A percentile compares a stretch with the other conserved stretches of the same genome.
Evolutionary conservation across 2,888 invertebrate genomes (phyloP).

Genomic region (Microplitis manilae): DNA sequence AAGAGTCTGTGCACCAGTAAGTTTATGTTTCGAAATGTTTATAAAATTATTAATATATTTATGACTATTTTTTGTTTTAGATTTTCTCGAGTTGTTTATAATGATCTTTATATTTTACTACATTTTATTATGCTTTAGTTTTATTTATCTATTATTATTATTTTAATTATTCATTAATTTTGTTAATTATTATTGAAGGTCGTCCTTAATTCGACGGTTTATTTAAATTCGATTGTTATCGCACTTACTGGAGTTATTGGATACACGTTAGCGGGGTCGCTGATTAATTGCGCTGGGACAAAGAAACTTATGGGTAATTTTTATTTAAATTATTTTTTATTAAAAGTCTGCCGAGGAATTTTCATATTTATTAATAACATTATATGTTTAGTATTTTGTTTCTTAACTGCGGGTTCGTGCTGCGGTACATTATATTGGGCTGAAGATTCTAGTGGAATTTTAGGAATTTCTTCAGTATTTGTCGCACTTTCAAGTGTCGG

Average conservation of each 20-base stretch:
- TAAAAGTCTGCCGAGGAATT: neutral
- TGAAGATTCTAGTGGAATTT: slow-evolving; percentile 60
- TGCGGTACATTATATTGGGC: slow-evolving; percentile 69
- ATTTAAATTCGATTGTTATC: slow-evolving; percentile 80
- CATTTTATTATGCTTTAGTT: too few relatives aligned
- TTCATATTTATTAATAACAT: neutral
- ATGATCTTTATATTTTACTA: neutral
- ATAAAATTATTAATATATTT: neutral
- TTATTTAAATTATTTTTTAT: slow-evolving; percentile 3
- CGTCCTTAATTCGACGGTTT: slow-evolving; percentile 75
- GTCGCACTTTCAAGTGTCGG: slow-evolving; percentile 71
- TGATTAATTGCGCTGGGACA: slow-evolving; percentile 74
- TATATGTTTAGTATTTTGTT: slow-evolving; percentile 60
- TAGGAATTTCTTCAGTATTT: slow-evolving; percentile 65
- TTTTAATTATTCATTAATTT: neutral
- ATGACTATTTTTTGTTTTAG: neutral
- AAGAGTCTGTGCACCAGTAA: slow-evolving; percentile 47
- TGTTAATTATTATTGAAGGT: slow-evolving; percentile 58
- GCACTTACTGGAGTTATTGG: slow-evolving; percentile 77
- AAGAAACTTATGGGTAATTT: slow-evolving; percentile 74
- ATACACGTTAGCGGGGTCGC: slow-evolving; percentile 76
- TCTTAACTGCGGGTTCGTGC: slow-evolving; percentile 64
- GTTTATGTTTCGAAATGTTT: slow-evolving; percentile 18
- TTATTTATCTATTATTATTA: slow-evolving; percentile 45
- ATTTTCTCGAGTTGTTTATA: slow-evolving; percentile 13